phyloP scores from a whole-genome alignment of 2,888 invertebrate species.

The Morinoia aosen region DNA sequence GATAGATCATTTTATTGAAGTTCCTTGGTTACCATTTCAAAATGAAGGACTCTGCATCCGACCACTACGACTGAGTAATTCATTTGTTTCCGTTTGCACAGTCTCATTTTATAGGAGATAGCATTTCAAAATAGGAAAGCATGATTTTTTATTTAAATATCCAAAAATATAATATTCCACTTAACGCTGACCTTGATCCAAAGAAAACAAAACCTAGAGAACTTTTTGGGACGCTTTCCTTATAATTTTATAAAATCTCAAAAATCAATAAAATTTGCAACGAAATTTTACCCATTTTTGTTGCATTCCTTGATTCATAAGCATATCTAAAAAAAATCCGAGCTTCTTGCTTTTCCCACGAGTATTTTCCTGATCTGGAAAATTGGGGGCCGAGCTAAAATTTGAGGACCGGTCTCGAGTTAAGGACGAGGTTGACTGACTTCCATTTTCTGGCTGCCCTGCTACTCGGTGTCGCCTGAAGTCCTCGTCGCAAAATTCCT shows the following conservation, averaged over 20 bases:
- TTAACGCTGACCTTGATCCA: not conserved
- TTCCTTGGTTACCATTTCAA: not conserved
- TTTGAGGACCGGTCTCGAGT: not conserved
- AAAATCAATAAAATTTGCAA: not conserved
- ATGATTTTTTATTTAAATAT: not conserved
- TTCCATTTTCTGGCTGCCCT: not conserved
- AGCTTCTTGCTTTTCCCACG: not conserved
- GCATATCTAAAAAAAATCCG: not conserved
- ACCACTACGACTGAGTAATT: too few species aligned
- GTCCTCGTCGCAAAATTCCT: not conserved
- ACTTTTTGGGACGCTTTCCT: not conserved
- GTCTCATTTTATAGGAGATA: not conserved
- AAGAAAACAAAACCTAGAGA: not conserved
- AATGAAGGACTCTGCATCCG: not conserved
- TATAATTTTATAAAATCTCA: not conserved
- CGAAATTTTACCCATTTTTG: not conserved
- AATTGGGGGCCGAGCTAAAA: not conserved
- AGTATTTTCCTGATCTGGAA: not conserved
- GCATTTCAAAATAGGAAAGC: not conserved
- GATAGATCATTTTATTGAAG: not conserved
- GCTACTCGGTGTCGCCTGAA: not conserved
- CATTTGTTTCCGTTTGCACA: not conserved
- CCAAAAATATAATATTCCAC: not conserved
- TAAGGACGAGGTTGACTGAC: not conserved
- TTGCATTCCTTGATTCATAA: not conserved